phyloP scores from a whole-genome alignment of 2,797 vertebrate species.

The Lates japonicus region DNA sequence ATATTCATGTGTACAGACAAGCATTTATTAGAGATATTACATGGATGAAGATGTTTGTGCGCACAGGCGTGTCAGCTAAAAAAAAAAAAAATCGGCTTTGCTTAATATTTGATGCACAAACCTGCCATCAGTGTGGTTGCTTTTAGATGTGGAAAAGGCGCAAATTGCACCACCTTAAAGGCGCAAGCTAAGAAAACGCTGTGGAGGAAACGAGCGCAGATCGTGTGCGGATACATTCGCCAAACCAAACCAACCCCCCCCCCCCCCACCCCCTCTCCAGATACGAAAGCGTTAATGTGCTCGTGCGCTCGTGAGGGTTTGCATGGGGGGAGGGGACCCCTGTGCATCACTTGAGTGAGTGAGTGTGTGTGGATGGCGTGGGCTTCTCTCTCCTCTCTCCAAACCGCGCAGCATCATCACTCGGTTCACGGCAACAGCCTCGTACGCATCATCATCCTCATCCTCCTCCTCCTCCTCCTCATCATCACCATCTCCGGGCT shows the following conservation, averaged over 20 bases:
- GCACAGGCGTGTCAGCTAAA: slow-evolving; percentile 24
- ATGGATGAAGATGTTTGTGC: not conserved
- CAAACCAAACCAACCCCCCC: no score
- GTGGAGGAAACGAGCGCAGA: slow-evolving; percentile 13
- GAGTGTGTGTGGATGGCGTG: slow-evolving; percentile 75
- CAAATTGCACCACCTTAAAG: not conserved
- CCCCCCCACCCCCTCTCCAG: not conserved
- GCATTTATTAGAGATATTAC: slow-evolving; percentile 5
- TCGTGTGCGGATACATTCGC: slow-evolving; percentile 53
- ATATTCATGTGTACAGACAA: slow-evolving; percentile 13
- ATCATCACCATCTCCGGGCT: slow-evolving; percentile 59
- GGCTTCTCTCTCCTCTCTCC: slow-evolving; percentile 73
- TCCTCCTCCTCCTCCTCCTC: slow-evolving; percentile 60
- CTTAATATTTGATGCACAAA: not conserved
- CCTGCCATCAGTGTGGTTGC: not conserved
- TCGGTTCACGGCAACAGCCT: slow-evolving; percentile 71
- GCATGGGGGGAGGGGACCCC: slow-evolving; percentile 74
- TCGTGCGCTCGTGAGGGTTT: slow-evolving; percentile 48
- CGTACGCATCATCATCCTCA: slow-evolving; percentile 68
- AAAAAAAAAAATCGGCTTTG: not conserved
- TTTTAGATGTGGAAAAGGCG: not conserved
- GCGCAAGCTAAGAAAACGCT: not conserved
- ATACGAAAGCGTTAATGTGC: slow-evolving; percentile 58
- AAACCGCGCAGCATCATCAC: slow-evolving; percentile 66
- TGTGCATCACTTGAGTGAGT: slow-evolving; percentile 55